Percentiles rank a stretch among this genome's conserved stretches.
phyloP scores from a whole-genome alignment of 2,113 vertebrate species.

The Anas platyrhynchos region DNA sequence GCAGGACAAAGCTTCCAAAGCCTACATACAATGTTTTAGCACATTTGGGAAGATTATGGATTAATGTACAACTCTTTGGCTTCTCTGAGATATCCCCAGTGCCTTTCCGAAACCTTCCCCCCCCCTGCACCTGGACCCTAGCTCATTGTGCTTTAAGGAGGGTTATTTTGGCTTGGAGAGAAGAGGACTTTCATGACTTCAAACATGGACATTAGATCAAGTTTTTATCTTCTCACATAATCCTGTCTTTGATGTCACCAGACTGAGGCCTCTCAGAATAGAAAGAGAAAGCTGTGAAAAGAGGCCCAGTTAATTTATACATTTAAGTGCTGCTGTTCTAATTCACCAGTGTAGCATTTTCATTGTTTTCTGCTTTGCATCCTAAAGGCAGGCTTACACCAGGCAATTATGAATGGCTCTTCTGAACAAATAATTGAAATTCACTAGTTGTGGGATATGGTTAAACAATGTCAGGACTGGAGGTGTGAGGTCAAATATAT shows the following conservation, averaged over 20 bases:
- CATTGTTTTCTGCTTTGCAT: slow-evolving; percentile 92
- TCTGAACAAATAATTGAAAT: slow-evolving; percentile 95
- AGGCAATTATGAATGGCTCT: slow-evolving; percentile 84
- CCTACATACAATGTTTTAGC: slow-evolving; percentile 61
- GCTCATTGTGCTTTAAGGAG: slow-evolving; percentile 74
- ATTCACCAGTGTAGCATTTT: slow-evolving; percentile 75
- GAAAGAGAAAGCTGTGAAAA: slow-evolving; percentile 84
- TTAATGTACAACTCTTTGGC: slow-evolving; percentile 50
- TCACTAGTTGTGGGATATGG: slow-evolving; percentile 81
- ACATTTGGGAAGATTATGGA: slow-evolving; percentile 55
- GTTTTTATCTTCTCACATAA: slow-evolving; percentile 89
- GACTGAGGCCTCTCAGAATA: slow-evolving; percentile 84
- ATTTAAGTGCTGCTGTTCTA: slow-evolving; percentile 80
- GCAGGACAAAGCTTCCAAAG: slow-evolving; percentile 63
- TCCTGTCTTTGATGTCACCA: slow-evolving; percentile 93
- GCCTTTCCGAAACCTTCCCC: background rate
- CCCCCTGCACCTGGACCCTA: slow-evolving; percentile 75
- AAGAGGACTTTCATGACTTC: slow-evolving; percentile 86
- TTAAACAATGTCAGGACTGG: slow-evolving; percentile 73
- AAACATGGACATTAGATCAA: slow-evolving; percentile 91
- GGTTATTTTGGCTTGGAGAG: slow-evolving; percentile 73
- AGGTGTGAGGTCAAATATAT: slow-evolving; percentile 81
- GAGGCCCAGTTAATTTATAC: slow-evolving; percentile 82
- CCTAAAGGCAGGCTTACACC: slow-evolving; percentile 87
- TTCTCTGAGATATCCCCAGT: slow-evolving; percentile 27